A percentile compares a stretch with the other conserved stretches of the same genome.
These are phyloP conservation scores for Agapornis roseicollis DNA, from an alignment of 2,113 vertebrate genomes.

Conservation along the genomic window DNA sequence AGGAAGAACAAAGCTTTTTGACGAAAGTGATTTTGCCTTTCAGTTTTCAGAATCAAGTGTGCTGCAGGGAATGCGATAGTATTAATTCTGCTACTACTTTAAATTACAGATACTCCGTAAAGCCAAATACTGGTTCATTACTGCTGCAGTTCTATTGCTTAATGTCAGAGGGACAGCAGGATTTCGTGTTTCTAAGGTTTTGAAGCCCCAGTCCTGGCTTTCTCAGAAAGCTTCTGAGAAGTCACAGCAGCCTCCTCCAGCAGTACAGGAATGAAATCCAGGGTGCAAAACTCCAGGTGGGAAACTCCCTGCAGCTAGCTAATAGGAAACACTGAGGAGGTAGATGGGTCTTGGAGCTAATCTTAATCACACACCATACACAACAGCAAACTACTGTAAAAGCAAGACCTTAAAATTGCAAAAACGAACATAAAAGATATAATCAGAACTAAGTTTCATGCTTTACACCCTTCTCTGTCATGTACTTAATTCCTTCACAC, in stretches of 20 bases:
- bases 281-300: neutral
- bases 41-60: constrained; percentile 24
- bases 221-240: neutral
- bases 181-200: neutral
- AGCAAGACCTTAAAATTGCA: neutral
- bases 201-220: neutral
- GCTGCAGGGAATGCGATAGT: neutral
- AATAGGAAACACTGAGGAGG: neutral
- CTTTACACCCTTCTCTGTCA: neutral
- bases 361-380: neutral
- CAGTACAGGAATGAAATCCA: neutral
- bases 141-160: neutral
- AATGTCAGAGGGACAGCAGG: neutral
- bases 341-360: neutral
- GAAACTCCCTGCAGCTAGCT: neutral
- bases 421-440: neutral
- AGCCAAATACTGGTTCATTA: neutral
- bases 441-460: neutral
- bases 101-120: neutral
- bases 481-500: neutral
- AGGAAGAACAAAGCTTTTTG: constrained; percentile 40
- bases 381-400: neutral
- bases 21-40: constrained; percentile 25
- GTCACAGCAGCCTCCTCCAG: neutral
- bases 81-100: constrained; percentile 39